These are phyloP conservation scores for Spilarctia lutea DNA, from an alignment of 2,888 invertebrate genomes.

Conservation along the genomic window DNA sequence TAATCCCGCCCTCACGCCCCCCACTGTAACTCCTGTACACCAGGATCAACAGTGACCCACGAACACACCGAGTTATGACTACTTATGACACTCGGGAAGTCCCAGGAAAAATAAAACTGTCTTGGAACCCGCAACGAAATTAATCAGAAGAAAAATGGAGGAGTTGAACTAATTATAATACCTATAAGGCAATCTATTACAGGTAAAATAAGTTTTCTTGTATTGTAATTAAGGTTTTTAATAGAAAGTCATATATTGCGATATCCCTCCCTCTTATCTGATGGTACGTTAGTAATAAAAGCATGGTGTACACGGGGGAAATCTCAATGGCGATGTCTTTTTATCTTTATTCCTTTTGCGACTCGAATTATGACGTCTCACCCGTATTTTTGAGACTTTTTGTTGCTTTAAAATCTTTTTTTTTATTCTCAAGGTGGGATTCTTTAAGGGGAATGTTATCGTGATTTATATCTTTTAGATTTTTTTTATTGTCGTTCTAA, in stretches of 20 bases:
- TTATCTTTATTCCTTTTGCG: constrained; percentile 68
- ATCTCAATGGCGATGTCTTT: constrained; percentile 66
- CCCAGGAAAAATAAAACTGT: too few species aligned
- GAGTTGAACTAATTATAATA: too few species aligned
- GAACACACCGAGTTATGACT: too few species aligned
- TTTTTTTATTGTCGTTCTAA: background rate
- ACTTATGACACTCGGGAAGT: too few species aligned
- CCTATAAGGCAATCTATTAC: too few species aligned
- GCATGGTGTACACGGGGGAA: constrained; percentile 73
- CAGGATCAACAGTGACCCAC: too few species aligned
- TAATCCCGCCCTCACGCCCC: too few species aligned
- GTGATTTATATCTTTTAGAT: background rate
- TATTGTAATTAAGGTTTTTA: constrained; percentile 46
- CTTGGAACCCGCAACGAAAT: too few species aligned
- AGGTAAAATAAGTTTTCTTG: background rate
- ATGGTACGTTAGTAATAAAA: constrained; percentile 72
- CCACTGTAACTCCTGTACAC: too few species aligned
- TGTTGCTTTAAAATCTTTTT: constrained; percentile 46
- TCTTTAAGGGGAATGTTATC: constrained; percentile 46
- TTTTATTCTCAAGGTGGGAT: constrained; percentile 36
- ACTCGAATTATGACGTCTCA: constrained; percentile 64
- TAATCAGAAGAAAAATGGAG: too few species aligned
- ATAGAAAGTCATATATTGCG: constrained; percentile 48
- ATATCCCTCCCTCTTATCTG: constrained; percentile 64
- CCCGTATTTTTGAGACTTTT: constrained; percentile 49